phyloP scores from a whole-genome alignment of 2,797 vertebrate species.

The Corythornis leucogaster region DNA sequence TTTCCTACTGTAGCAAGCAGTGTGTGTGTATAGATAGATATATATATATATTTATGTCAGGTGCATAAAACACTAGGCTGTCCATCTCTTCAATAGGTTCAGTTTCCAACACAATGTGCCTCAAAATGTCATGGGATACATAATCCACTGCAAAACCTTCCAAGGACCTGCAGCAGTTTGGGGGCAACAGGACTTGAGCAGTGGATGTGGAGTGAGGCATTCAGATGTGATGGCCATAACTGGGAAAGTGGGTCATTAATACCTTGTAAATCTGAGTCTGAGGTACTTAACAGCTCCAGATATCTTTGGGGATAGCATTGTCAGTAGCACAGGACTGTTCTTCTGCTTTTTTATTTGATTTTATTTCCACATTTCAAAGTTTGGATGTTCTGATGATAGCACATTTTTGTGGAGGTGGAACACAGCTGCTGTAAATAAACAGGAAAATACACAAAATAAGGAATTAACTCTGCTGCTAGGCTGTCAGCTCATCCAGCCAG shows the following conservation, averaged over 20 bases:
- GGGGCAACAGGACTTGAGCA: background rate
- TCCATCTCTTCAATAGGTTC: background rate
- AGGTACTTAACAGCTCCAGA: background rate
- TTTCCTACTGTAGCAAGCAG: background rate
- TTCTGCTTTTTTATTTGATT: background rate
- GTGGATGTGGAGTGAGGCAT: background rate
- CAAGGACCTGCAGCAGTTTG: accelerated
- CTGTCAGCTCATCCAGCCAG: background rate
- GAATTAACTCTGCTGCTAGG: background rate
- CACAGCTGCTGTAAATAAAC: background rate
- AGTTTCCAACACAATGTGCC: background rate
- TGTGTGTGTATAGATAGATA: accelerated
- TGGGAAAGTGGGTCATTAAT: background rate
- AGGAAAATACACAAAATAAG: background rate
- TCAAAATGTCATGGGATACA: background rate
- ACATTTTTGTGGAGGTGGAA: background rate
- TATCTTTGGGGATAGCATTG: background rate
- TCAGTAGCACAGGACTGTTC: background rate
- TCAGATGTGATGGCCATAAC: background rate
- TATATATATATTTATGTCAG: background rate
- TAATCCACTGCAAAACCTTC: background rate
- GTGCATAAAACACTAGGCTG: background rate
- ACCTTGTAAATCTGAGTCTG: background rate
- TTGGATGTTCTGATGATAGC: background rate
- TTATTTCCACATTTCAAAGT: background rate